Percentiles rank a stretch among this genome's conserved stretches.
Evolutionary conservation across 2,113 vertebrate genomes (phyloP).

Genomic region (Pica pica): DNA sequence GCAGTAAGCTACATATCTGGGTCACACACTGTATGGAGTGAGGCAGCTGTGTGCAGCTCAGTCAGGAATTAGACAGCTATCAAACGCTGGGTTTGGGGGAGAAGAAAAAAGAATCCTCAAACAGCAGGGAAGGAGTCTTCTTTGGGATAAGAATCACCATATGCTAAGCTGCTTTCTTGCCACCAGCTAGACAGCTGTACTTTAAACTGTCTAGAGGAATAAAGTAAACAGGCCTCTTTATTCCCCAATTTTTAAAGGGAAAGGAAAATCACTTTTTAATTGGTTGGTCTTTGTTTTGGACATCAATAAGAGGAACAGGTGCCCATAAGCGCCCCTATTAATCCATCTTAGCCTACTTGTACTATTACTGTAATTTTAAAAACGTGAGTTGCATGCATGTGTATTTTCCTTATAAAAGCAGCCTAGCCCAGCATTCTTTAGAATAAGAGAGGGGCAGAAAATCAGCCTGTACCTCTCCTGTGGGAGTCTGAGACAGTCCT

Average conservation of each 20-base stretch:
- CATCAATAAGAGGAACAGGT: not conserved
- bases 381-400: accelerated
- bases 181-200: not conserved
- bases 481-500: not conserved
- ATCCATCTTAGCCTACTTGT: not conserved
- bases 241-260: not conserved
- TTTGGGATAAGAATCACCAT: constrained; percentile 12
- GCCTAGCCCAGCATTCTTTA: not conserved
- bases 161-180: constrained; percentile 5
- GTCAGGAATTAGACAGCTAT: constrained; percentile 43
- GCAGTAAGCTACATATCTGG: constrained; percentile 49
- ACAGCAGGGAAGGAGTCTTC: not conserved
- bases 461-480: not conserved
- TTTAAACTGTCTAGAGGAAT: not conserved
- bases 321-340: not conserved
- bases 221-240: not conserved
- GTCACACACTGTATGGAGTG: constrained; percentile 8
- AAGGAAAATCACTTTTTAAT: not conserved
- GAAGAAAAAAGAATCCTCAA: not conserved
- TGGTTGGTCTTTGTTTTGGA: not conserved
- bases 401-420: not conserved
- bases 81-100: not conserved
- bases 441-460: not conserved
- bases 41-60: constrained; percentile 11
- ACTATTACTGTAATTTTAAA: not conserved